Conservation (phyloP, 2,113 vertebrate species). For the Asarcornis scutulata region DNA sequence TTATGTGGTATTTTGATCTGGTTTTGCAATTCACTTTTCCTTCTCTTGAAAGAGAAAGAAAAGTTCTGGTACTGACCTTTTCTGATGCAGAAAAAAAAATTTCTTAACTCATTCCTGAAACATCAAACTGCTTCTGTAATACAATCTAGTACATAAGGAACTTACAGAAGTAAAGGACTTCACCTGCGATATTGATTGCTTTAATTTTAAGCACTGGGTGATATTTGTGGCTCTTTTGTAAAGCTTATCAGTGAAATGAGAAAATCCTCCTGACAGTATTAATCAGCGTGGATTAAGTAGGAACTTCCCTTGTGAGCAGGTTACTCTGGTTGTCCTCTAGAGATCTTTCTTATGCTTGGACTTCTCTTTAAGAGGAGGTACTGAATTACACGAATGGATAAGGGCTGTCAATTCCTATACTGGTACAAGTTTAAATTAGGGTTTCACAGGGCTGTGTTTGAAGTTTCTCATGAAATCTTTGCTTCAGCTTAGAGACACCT, state of each 20-base stretch:
- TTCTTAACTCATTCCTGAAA: constrained; percentile 14
- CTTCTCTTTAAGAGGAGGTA: background rate
- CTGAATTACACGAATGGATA: background rate
- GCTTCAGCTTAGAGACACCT: background rate
- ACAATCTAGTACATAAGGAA: background rate
- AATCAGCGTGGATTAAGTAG: constrained; percentile 20
- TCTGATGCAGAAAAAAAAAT: background rate
- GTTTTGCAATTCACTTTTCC: background rate
- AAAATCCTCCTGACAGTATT: constrained; percentile 42
- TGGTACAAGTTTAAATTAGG: background rate
- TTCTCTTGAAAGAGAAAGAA: background rate
- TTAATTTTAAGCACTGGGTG: constrained; percentile 27
- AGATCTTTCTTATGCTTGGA: background rate
- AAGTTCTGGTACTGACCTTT: constrained; percentile 15
- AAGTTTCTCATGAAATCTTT: background rate
- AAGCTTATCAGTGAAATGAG: constrained; percentile 48
- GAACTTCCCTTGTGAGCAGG: constrained; percentile 2
- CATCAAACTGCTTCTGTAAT: constrained; percentile 5
- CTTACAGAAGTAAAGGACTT: background rate
- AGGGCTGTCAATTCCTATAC: background rate
- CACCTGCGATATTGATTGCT: constrained; percentile 40
- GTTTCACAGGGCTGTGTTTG: background rate
- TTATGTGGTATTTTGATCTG: background rate
- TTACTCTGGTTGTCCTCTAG: background rate
- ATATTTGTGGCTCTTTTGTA: constrained; percentile 40